Conservation (phyloP, 2,888 invertebrate genomes). For the Catocala fraxini region DNA sequence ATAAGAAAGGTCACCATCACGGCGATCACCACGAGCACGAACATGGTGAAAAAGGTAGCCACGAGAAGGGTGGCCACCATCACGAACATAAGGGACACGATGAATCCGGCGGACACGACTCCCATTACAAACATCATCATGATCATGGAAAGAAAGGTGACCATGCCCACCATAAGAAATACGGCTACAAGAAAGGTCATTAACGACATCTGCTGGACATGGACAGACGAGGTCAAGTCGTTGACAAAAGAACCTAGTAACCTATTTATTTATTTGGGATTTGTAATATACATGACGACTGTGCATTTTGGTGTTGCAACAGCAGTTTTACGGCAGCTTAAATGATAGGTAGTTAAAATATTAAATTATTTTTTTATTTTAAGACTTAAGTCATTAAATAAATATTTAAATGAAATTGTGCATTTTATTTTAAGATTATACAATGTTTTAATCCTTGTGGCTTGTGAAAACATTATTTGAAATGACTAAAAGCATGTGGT, state of each 20-base stretch:
- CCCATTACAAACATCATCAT: slow-evolving; percentile 91
- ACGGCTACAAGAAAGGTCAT: slow-evolving; percentile 89
- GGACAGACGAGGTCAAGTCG: slow-evolving; percentile 23
- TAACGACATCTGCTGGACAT: slow-evolving; percentile 45
- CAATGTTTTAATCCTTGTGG: neutral
- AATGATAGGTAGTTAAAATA: slow-evolving; percentile 51
- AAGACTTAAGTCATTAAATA: slow-evolving; percentile 49
- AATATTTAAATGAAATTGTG: slow-evolving; percentile 14
- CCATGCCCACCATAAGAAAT: slow-evolving; percentile 93
- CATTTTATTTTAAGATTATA: neutral
- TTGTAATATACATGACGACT: slow-evolving; percentile 36
- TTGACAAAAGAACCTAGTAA: slow-evolving; percentile 39
- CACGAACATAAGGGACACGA: slow-evolving; percentile 94
- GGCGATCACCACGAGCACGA: slow-evolving; percentile 92
- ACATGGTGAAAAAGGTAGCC: slow-evolving; percentile 93
- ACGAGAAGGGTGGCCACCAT: slow-evolving; percentile 93
- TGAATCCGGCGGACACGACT: slow-evolving; percentile 92
- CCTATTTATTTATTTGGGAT: slow-evolving; percentile 53
- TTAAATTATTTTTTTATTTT: slow-evolving; percentile 56
- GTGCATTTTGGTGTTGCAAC: slow-evolving; percentile 23
- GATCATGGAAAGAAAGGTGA: slow-evolving; percentile 94
- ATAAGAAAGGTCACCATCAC: slow-evolving; percentile 94
- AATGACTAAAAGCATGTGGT: too few relatives aligned
- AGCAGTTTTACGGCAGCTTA: slow-evolving; percentile 29
- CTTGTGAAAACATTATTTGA: neutral